Evolutionary conservation across 2,797 vertebrate genomes (phyloP).

Genomic region (Streptopelia turtur): DNA sequence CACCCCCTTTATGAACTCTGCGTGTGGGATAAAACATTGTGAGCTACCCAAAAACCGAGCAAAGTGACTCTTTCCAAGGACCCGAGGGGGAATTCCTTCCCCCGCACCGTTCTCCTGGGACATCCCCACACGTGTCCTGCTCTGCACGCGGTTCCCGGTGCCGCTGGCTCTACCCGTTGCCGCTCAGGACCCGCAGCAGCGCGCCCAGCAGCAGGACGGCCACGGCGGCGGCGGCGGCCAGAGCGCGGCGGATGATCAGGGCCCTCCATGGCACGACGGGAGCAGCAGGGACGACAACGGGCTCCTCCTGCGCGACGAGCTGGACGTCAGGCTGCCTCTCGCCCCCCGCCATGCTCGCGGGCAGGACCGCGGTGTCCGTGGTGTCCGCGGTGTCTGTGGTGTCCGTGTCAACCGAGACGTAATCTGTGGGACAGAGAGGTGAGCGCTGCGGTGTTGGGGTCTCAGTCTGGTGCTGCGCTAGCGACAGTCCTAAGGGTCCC

Average conservation of each 20-base stretch:
- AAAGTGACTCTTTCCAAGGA: neutral
- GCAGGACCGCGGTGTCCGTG: neutral
- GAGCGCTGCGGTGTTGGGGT: neutral
- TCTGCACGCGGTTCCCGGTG: neutral
- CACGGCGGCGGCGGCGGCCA: constrained; percentile 74
- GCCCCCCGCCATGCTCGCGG: neutral
- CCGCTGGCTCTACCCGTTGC: neutral
- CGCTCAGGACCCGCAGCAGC: constrained; percentile 71
- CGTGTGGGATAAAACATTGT: neutral
- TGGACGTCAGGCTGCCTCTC: constrained; percentile 22
- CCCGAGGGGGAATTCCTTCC: neutral
- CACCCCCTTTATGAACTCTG: neutral
- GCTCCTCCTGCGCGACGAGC: neutral
- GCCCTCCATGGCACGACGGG: constrained; percentile 4
- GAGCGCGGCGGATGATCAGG: constrained; percentile 71
- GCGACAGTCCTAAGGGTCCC: neutral
- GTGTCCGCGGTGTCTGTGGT: neutral
- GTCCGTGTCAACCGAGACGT: neutral
- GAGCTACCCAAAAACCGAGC: neutral
- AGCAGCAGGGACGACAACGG: neutral
- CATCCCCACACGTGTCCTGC: neutral
- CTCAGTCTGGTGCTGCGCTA: neutral
- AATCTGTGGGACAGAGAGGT: neutral
- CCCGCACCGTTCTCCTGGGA: neutral
- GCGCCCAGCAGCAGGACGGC: constrained; percentile 81